phyloP scores from a whole-genome alignment of 2,113 vertebrate genomes.

The Egretta garzetta region DNA sequence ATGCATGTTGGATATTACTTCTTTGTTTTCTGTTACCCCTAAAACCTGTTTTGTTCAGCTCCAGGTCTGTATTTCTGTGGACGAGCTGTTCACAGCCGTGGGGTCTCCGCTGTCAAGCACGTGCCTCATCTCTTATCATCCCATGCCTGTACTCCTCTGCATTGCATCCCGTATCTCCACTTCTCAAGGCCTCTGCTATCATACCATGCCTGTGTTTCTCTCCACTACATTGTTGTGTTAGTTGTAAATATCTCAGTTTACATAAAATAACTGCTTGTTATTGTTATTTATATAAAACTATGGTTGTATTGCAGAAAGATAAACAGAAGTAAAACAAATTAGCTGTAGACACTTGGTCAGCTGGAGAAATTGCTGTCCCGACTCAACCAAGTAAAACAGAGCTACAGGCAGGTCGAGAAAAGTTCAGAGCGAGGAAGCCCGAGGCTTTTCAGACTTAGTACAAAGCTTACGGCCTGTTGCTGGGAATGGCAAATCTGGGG shows the following conservation, averaged over 20 bases:
- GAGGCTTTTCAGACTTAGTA: background rate
- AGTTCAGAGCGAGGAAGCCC: background rate
- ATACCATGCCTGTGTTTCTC: background rate
- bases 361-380: conserved; percentile 1
- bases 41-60: background rate
- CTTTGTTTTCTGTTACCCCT: background rate
- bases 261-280: background rate
- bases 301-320: background rate
- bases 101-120: background rate
- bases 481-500: background rate
- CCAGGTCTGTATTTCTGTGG: background rate
- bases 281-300: background rate
- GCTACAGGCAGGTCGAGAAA: background rate
- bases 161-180: background rate
- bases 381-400: background rate
- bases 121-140: background rate
- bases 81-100: background rate
- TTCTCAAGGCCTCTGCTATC: conserved; percentile 3
- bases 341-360: background rate
- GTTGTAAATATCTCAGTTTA: background rate
- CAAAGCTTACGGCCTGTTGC: background rate
- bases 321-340: background rate
- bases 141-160: background rate
- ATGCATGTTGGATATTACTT: background rate
- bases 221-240: background rate